Base-by-base conservation (phyloP, 1,140 invertebrate genomes). In the Dryas iulia region DNA sequence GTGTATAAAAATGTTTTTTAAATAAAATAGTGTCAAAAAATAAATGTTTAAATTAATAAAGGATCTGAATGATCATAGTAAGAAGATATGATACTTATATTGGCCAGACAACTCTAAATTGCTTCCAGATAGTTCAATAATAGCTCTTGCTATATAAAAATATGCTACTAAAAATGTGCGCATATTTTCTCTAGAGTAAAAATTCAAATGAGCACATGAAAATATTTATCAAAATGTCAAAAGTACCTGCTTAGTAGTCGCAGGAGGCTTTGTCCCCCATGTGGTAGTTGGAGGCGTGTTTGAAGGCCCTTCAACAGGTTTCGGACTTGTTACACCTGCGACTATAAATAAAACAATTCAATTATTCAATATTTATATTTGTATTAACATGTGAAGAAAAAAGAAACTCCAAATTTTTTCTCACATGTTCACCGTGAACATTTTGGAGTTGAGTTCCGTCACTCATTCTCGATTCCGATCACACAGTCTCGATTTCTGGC, bases 201-300 rank as follows among this genome's bases (percentile, higher is more conserved):
- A 47, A 47, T 21, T 47, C 7, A 47, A 21, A 47, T 21, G 14
- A 47, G 14, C 39, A 47, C 8, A 21, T 47, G 7, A 47, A 47
- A 47, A 47, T 21, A 47, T 47, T 47, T 21, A 47, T 47, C 10
- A 21, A 47, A 47, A 47, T 47, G 39, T 47, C 39, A 21, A 47
- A 47, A 24, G 14, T 79, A 86, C 87, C 77, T 87, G 84, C 76
- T 89, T 82, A 4, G 82, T 84, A 23, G 82, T 74, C 24, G 75
- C 77, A 68, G 71, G 84, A 63, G 79, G 79, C 66, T 78, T 86
- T 71, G 92, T 81, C 31, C 91, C 77, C 84, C 89, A 92, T 31
- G 85, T 80, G 25, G 84, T 80, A 18, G 92, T 87, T 53, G 90
- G 78, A n/a, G 90, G 78, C 21, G 87, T 81, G 1, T 79, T 79